Conservation (phyloP, 2,113 vertebrate species). For the Seriola aureovittata region DNA sequence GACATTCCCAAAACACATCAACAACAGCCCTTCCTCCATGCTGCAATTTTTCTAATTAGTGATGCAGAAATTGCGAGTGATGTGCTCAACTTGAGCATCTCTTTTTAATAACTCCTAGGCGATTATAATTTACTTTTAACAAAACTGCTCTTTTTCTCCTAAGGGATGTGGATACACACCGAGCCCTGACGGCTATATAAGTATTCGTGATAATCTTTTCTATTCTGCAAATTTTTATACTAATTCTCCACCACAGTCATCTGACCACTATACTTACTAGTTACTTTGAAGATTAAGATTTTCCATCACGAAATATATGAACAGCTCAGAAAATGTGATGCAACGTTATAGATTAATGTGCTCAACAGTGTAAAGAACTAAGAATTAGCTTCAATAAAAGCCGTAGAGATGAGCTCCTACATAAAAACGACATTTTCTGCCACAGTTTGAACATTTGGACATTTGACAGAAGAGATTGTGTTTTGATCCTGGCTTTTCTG, state of each 20-base stretch:
- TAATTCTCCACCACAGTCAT: neutral
- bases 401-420: no score
- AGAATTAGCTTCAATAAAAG: neutral
- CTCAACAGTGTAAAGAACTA: neutral
- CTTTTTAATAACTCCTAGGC: slow-evolving; percentile 30
- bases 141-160: slow-evolving; percentile 21
- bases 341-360: neutral
- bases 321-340: neutral
- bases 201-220: neutral
- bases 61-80: slow-evolving; percentile 16
- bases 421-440: no score
- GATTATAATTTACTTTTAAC: slow-evolving; percentile 38
- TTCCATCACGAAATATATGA: neutral
- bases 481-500: no score
- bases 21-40: slow-evolving; percentile 7
- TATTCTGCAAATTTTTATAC: neutral
- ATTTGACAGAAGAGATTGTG: no score
- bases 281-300: neutral
- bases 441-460: no score
- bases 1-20: slow-evolving; percentile 44
- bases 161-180: neutral
- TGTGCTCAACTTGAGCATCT: slow-evolving; percentile 42
- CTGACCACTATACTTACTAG: neutral
- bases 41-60: slow-evolving; percentile 18
- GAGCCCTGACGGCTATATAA: neutral